phyloP scores from a whole-genome alignment of 1,140 invertebrate genomes.

The Antheraea pernyi region DNA sequence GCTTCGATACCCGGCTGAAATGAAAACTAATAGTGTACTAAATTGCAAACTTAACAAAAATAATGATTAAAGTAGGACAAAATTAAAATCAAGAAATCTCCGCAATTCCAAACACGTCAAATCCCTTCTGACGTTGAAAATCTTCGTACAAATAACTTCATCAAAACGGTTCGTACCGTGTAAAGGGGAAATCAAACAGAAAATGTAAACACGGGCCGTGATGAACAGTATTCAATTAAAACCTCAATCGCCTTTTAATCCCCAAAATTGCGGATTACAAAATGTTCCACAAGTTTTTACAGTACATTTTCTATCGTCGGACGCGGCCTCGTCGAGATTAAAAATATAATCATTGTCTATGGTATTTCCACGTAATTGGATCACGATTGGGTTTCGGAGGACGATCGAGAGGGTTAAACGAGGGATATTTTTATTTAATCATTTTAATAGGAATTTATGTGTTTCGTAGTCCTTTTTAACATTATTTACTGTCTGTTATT shows the following conservation, averaged over 20 bases:
- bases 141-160: background rate
- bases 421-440: background rate
- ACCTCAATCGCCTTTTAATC: conserved; percentile 2
- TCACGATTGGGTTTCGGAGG: background rate
- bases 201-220: background rate
- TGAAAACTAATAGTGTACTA: no score
- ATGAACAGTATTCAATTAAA: conserved; percentile 7
- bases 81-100: background rate
- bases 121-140: background rate
- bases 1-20: no score
- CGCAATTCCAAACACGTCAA: background rate
- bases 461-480: background rate
- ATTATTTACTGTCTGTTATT: no score
- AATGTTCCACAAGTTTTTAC: conserved; percentile 5
- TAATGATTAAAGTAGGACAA: no score
- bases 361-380: conserved; percentile 22
- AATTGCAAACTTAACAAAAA: no score
- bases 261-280: conserved; percentile 8
- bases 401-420: background rate
- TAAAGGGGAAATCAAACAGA: background rate
- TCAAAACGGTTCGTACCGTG: background rate
- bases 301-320: background rate
- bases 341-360: conserved; percentile 20
- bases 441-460: background rate
- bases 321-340: conserved; percentile 13